Conservation (phyloP, 2,797 vertebrate genomes). For the Melopsittacus undulatus region DNA sequence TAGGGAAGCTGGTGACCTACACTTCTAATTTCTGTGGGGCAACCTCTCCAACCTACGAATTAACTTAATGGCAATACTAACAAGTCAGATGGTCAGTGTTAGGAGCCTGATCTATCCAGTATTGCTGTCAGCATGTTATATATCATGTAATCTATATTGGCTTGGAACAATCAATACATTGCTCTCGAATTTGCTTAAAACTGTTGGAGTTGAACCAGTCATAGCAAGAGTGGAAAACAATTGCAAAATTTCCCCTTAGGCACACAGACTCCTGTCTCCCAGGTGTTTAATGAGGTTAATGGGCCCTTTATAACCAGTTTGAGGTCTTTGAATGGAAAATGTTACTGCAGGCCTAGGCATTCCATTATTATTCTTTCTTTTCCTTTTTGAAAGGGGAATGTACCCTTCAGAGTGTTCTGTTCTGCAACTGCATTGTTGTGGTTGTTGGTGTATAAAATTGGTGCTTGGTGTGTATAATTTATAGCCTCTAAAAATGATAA, state of each 20-base stretch:
- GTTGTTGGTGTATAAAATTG: conserved; percentile 78
- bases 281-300: conserved; percentile 26
- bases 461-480: conserved; percentile 71
- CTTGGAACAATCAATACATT: conserved; percentile 21
- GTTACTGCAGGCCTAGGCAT: not conserved
- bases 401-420: conserved; percentile 68
- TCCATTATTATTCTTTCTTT: conserved; percentile 5
- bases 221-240: not conserved
- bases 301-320: not conserved
- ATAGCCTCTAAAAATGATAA: conserved; percentile 77
- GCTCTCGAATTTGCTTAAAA: conserved; percentile 25
- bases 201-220: conserved; percentile 1
- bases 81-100: not conserved
- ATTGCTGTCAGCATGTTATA: conserved; percentile 18
- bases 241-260: not conserved
- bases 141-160: conserved; percentile 14
- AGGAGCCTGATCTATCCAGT: conserved; percentile 11
- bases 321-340: not conserved
- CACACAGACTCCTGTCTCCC: not conserved
- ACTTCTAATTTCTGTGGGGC: not conserved
- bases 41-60: not conserved
- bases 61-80: not conserved
- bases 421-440: conserved; percentile 70
- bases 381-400: conserved; percentile 26
- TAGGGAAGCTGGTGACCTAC: not conserved